Evolutionary conservation across 2,797 vertebrate genomes (phyloP).

Genomic region (Myioborus melanocephalus): DNA sequence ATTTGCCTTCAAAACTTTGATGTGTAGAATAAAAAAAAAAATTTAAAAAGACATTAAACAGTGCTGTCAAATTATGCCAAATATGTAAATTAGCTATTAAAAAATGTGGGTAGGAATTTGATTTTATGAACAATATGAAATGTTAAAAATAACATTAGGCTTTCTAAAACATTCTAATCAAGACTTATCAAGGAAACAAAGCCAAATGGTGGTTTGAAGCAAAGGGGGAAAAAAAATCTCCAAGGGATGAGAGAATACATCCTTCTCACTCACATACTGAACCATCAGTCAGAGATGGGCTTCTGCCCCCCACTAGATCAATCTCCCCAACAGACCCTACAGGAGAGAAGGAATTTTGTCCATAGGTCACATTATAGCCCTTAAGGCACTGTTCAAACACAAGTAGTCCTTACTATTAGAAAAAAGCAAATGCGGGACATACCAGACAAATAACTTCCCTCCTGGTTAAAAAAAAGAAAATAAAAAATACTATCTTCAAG

Average conservation of each 20-base stretch:
- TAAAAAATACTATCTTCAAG: not conserved
- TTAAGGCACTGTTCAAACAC: not conserved
- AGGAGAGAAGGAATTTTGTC: not conserved
- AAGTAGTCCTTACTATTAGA: not conserved
- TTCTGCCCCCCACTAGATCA: not conserved
- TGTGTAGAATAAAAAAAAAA: not conserved
- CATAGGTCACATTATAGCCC: not conserved
- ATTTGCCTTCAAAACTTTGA: not conserved
- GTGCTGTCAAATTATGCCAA: not conserved
- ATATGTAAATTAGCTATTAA: not conserved
- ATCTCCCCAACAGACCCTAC: not conserved
- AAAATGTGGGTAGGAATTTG: not conserved
- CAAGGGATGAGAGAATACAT: not conserved
- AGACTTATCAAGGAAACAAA: not conserved
- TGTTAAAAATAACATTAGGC: not conserved
- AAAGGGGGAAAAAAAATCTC: not conserved
- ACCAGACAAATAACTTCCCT: not conserved
- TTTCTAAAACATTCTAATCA: not conserved
- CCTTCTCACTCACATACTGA: not conserved
- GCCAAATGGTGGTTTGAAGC: not conserved
- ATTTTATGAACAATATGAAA: not conserved
- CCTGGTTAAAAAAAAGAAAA: rapidly evolving
- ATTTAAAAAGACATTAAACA: not conserved
- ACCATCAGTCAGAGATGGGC: not conserved
- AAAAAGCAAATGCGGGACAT: not conserved